A percentile compares a stretch with the other conserved stretches of the same genome.
These are phyloP conservation scores for Ganaspis brasiliensis DNA, from an alignment of 2,888 invertebrate species.

Conservation along the genomic window DNA sequence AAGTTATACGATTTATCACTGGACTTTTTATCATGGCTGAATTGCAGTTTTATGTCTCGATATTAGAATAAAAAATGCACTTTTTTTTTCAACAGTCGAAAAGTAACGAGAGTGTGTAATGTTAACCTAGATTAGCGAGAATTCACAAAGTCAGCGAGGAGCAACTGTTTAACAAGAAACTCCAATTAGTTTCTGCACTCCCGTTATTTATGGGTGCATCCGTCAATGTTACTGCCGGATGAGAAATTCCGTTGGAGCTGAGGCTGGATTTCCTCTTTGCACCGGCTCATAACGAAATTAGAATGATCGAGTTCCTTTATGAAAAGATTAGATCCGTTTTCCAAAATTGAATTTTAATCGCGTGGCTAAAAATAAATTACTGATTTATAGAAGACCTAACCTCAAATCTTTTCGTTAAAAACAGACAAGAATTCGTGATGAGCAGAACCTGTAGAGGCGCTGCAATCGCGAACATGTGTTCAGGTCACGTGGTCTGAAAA, in stretches of 20 bases:
- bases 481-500: too few relatives aligned
- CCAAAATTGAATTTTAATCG: conserved; percentile 13
- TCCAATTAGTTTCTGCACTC: conserved; percentile 72
- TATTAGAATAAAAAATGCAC: neutral
- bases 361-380: too few relatives aligned
- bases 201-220: conserved; percentile 73
- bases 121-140: conserved; percentile 64
- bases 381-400: too few relatives aligned
- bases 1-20: neutral
- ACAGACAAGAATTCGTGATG: too few relatives aligned
- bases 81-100: conserved; percentile 25
- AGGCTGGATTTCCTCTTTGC: conserved; percentile 52
- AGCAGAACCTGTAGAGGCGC: too few relatives aligned
- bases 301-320: conserved; percentile 52
- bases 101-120: conserved; percentile 46
- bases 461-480: too few relatives aligned
- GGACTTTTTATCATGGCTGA: neutral
- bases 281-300: conserved; percentile 57
- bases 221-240: conserved; percentile 72
- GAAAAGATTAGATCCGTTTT: conserved; percentile 24
- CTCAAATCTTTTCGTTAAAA: too few relatives aligned
- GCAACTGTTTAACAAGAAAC: conserved; percentile 71
- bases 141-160: conserved; percentile 57
- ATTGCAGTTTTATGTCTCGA: neutral
- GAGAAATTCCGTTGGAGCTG: conserved; percentile 66